Conservation (phyloP, 1,140 invertebrate genomes). For the Atta cephalotes region DNA sequence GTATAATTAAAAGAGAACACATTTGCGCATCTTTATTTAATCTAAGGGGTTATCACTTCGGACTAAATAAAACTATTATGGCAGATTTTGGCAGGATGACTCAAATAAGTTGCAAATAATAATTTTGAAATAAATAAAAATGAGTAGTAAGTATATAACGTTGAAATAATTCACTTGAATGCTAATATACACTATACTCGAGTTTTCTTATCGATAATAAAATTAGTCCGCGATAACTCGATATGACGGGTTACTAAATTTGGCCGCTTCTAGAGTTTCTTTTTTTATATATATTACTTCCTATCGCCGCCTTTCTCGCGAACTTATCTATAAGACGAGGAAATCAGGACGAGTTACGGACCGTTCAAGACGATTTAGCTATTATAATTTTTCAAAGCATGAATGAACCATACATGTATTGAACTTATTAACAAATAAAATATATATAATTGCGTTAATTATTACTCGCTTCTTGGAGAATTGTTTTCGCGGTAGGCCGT, state of each 20-base stretch:
- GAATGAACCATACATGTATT: not conserved
- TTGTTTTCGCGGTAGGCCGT: constrained; percentile 35
- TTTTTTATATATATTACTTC: constrained; percentile 58
- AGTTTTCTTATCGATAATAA: constrained; percentile 74
- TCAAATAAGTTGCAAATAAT: constrained; percentile 35
- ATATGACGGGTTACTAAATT: constrained; percentile 79
- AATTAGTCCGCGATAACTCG: constrained; percentile 78
- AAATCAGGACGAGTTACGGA: constrained; percentile 39
- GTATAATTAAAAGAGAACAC: constrained; percentile 25
- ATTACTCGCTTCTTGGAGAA: constrained; percentile 1
- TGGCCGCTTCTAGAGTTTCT: constrained; percentile 78
- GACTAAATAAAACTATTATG: constrained; percentile 36
- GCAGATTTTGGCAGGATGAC: constrained; percentile 10
- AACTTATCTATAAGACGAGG: not conserved
- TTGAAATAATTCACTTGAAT: constrained; percentile 53
- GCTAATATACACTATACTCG: constrained; percentile 61
- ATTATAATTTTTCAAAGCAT: too few species aligned
- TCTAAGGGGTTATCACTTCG: constrained; percentile 12
- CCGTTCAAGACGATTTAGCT: constrained; percentile 1
- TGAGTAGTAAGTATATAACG: not conserved
- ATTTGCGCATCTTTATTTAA: constrained; percentile 33
- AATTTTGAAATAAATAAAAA: constrained; percentile 29
- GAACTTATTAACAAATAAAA: not conserved
- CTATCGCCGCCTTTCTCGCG: not conserved
- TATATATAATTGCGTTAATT: not conserved